Evolutionary conservation across 2,797 vertebrate species (phyloP).

Genomic region (Sebastes matsubarae): DNA sequence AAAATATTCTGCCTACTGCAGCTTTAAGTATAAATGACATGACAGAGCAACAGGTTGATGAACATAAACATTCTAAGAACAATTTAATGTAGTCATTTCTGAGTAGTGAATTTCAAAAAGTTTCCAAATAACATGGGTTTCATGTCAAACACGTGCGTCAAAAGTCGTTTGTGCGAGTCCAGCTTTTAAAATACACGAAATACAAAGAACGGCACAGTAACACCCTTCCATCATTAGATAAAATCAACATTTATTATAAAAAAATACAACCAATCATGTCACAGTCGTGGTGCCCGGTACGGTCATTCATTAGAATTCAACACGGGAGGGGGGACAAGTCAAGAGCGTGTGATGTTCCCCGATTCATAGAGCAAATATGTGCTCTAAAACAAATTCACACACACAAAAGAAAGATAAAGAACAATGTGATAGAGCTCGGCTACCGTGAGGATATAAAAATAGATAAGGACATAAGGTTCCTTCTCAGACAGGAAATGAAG

Average conservation of each 20-base stretch:
- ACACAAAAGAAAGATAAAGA: constrained; percentile 34
- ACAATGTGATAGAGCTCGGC: constrained; percentile 42
- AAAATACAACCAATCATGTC: constrained; percentile 59
- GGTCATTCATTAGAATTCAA: constrained; percentile 29
- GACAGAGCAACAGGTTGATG: background rate
- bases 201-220: background rate
- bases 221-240: background rate
- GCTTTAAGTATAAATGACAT: background rate
- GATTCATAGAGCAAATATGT: constrained; percentile 10
- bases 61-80: background rate
- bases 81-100: background rate
- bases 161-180: background rate
- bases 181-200: background rate
- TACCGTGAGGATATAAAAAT: constrained; percentile 63
- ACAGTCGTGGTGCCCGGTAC: constrained; percentile 13
- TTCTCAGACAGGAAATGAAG: constrained; percentile 75
- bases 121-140: background rate
- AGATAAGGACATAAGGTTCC: constrained; percentile 70
- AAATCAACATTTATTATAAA: constrained; percentile 73
- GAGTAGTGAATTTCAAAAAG: background rate
- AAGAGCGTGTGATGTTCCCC: constrained; percentile 3
- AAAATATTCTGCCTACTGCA: background rate
- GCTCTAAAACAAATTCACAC: background rate
- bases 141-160: background rate
- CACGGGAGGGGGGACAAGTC: background rate